phyloP scores from a whole-genome alignment of 1,140 invertebrate species.

The Araneus ventricosus region DNA sequence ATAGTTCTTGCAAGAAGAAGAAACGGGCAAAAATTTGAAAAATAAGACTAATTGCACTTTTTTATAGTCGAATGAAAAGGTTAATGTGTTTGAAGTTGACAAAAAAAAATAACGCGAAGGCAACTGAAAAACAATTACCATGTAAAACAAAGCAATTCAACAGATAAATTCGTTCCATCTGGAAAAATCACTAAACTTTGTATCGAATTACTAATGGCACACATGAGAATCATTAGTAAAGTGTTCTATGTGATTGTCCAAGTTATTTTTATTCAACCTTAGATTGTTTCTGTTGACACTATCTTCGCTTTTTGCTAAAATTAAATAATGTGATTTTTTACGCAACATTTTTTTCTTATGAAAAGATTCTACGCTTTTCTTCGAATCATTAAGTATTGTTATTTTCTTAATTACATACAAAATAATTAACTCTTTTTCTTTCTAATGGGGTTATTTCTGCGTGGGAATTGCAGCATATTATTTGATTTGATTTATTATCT shows the following conservation, averaged over 20 bases:
- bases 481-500: background rate
- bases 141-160: background rate
- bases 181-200: background rate
- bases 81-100: background rate
- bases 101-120: background rate
- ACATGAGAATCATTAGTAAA: background rate
- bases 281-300: background rate
- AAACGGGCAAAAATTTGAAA: too few relatives aligned
- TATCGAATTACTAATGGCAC: conserved; percentile 3
- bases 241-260: background rate
- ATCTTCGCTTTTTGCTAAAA: background rate
- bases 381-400: background rate
- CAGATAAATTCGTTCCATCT: background rate
- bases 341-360: background rate
- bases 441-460: background rate
- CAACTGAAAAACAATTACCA: background rate
- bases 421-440: background rate
- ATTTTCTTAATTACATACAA: background rate
- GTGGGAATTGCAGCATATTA: background rate
- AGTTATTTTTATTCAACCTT: background rate
- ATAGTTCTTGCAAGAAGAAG: too few relatives aligned
- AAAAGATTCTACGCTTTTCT: background rate
- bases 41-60: background rate
- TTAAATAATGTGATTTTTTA: background rate
- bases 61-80: background rate